These are phyloP conservation scores for Haliclona indistincta DNA, from an alignment of 37 sponge, comb jelly and placozoan species.

Conservation along the genomic window DNA sequence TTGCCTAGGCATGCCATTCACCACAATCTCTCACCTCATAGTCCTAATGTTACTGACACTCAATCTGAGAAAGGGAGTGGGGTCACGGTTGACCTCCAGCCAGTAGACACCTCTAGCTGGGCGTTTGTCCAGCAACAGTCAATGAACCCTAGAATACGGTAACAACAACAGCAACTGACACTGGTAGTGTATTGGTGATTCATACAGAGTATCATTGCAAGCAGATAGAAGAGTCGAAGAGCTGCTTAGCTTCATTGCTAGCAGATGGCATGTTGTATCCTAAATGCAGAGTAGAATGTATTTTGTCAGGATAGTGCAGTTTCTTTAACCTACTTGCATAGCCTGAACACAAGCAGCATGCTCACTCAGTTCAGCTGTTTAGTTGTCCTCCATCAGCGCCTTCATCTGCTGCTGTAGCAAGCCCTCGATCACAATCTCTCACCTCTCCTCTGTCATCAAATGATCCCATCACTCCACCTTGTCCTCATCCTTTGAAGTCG, in stretches of 20 bases:
- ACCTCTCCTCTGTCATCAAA: background rate
- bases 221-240: slow-evolving; percentile 17
- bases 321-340: background rate
- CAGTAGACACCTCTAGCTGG: slow-evolving; percentile 12
- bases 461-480: background rate
- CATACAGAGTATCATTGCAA: background rate
- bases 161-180: background rate
- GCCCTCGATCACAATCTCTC: background rate
- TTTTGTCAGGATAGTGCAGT: no score
- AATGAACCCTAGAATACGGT: slow-evolving; percentile 37
- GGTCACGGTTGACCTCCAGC: slow-evolving; percentile 19
- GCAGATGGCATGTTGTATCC: slow-evolving; percentile 22
- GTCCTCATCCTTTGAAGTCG: background rate
- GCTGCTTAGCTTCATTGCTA: slow-evolving; percentile 9
- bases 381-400: background rate
- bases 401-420: background rate
- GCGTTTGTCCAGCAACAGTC: slow-evolving; percentile 21
- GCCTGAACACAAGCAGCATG: no score
- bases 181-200: background rate
- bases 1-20: background rate
- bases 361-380: no score
- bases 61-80: no score
- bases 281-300: background rate
- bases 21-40: background rate
- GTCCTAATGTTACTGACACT: background rate